A percentile compares a stretch with the other conserved stretches of the same genome.
Evolutionary conservation across 2,888 invertebrate genomes (phyloP).

Genomic region (Autographa pulchrina): DNA sequence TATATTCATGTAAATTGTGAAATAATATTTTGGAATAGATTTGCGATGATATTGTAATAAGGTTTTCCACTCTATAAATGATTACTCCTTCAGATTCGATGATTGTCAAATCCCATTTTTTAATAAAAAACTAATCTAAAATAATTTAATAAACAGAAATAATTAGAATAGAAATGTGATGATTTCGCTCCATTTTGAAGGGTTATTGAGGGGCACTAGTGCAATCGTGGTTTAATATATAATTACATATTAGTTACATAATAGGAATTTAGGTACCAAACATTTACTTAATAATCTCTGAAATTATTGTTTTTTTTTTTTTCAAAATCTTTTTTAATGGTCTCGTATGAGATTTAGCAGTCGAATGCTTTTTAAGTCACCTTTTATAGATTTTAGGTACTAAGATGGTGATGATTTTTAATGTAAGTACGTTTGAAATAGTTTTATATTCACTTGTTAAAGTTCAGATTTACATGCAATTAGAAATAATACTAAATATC

Average conservation of each 20-base stretch:
- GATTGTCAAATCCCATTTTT: no score
- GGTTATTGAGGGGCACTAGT: not conserved
- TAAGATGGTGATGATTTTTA: no score
- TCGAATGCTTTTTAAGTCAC: no score
- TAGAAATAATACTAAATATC: not conserved
- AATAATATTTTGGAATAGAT: conserved; percentile 10
- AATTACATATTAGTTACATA: no score
- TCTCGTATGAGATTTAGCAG: no score
- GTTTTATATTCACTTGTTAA: not conserved
- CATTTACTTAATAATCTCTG: no score
- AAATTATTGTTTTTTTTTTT: no score
- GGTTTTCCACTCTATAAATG: not conserved
- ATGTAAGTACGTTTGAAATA: not conserved
- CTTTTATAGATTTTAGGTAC: no score
- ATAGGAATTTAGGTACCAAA: no score
- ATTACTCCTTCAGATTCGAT: no score
- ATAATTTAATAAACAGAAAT: not conserved
- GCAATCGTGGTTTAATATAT: not conserved
- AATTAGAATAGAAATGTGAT: not conserved
- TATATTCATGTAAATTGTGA: conserved; percentile 11
- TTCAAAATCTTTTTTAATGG: no score
- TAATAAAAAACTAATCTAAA: no score
- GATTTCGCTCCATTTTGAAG: not conserved
- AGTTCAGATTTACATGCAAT: not conserved
- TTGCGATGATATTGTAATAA: conserved; percentile 42